A percentile compares a stretch with the other conserved stretches of the same genome.
These are phyloP conservation scores for Tylochromis polylepis DNA, from an alignment of 2,113 vertebrate species.

Conservation along the genomic window DNA sequence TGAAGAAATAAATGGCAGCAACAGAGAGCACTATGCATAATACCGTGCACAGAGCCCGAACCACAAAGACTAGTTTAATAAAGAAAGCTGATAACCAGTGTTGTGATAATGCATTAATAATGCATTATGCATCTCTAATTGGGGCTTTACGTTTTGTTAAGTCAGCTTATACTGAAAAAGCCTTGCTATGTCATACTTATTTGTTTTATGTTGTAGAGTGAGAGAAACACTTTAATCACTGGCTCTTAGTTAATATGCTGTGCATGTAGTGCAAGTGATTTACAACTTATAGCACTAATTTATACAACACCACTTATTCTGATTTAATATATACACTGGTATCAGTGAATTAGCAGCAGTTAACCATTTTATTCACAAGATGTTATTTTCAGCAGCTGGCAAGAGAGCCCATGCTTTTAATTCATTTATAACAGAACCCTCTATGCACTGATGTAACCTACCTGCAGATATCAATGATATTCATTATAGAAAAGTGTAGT, in stretches of 20 bases:
- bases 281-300: neutral
- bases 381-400: neutral
- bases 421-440: neutral
- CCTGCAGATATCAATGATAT: neutral
- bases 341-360: neutral
- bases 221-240: neutral
- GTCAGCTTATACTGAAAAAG: neutral
- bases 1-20: neutral
- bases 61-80: neutral
- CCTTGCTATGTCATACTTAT: neutral
- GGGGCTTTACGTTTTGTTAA: neutral
- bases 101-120: neutral
- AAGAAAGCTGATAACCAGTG: neutral
- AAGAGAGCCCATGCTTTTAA: neutral
- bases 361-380: neutral
- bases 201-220: neutral
- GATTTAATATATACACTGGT: neutral
- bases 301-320: neutral
- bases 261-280: neutral
- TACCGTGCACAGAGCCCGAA: neutral
- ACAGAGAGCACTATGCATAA: neutral
- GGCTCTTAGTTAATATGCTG: neutral
- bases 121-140: neutral
- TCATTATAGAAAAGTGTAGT: neutral
- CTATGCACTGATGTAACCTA: neutral